phyloP scores from a whole-genome alignment of 2,113 vertebrate genomes.

The Stegostoma tigrinum region DNA sequence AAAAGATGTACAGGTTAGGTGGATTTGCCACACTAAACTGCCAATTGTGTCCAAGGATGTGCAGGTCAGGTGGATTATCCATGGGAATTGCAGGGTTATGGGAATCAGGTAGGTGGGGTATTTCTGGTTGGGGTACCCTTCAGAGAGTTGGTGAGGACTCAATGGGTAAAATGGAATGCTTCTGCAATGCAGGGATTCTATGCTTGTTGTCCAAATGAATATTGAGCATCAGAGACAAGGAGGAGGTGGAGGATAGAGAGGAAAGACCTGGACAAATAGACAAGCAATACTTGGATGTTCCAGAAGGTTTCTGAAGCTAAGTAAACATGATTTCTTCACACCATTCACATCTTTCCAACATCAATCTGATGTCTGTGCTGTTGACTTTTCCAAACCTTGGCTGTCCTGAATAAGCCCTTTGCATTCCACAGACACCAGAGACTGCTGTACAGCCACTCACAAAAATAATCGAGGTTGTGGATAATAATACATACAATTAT shows the following conservation, averaged over 20 bases:
- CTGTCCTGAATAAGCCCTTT: background rate
- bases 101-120: too few relatives aligned
- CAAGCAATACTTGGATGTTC: background rate
- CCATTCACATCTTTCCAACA: background rate
- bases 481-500: too few relatives aligned
- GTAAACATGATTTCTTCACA: background rate
- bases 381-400: background rate
- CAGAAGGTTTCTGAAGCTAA: background rate
- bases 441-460: background rate
- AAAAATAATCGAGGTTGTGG: background rate
- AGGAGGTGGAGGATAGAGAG: background rate
- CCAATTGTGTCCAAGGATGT: too few relatives aligned
- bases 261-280: background rate
- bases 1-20: too few relatives aligned
- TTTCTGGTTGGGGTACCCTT: too few relatives aligned
- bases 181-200: background rate
- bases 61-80: too few relatives aligned
- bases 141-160: too few relatives aligned
- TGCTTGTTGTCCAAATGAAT: background rate
- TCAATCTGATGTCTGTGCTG: background rate
- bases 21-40: too few relatives aligned
- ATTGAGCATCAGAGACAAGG: background rate
- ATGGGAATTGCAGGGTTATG: too few relatives aligned
- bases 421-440: background rate
- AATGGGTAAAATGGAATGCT: too few relatives aligned